Base-by-base conservation (phyloP, 2,888 invertebrate genomes). In the Galerucella nymphaeae region DNA sequence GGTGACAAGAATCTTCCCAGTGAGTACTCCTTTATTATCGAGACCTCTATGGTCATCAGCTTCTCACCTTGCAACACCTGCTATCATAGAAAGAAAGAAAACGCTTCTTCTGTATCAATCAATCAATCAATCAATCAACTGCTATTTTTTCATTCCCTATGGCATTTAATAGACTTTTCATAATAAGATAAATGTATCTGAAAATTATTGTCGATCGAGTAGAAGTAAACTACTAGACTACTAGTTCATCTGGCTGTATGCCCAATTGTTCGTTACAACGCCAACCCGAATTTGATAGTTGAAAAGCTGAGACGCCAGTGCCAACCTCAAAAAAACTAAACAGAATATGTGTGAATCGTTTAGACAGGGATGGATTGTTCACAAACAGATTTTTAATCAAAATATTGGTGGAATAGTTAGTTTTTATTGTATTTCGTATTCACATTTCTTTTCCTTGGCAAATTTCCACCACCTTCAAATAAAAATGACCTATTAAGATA, bases 211-310 rank as follows among this genome's bases (percentile, higher is more conserved):
- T 61, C 38, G 61, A 66, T 61, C 53, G 62, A 42, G 61, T 23
- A 71, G 30, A 59, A 66, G 66, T 53, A 66, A 61, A 71, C 61
- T 66, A 66, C 42, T 66, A 66, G 71, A 71, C 61, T 66, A 66
- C 45, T 66, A 66, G 71, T 41, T 63, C 58, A 72, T 63, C 68
- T 72, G 72, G 72, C 67, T 58, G 11, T 14, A 48, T 72, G 72
- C 68, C 67, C 68, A 64, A 64, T 58, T 68, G 53, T 68, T 72
- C 63, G 72, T 64, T 66, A 68, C 59, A 68, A 68, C 45, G 72
- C 72, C 72, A 72, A 68, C 67, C 55, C 61, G 67, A 63, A 64
- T 71, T 58, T 59, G 50, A 72, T 64, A 57, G 53, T 42, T 41
- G 62, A 50, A 63, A 72, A 58, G 62, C 65, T 61, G 50, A 72